These are phyloP conservation scores for Dermatophagoides farinae DNA, from an alignment of 1,140 invertebrate genomes.

Conservation along the genomic window DNA sequence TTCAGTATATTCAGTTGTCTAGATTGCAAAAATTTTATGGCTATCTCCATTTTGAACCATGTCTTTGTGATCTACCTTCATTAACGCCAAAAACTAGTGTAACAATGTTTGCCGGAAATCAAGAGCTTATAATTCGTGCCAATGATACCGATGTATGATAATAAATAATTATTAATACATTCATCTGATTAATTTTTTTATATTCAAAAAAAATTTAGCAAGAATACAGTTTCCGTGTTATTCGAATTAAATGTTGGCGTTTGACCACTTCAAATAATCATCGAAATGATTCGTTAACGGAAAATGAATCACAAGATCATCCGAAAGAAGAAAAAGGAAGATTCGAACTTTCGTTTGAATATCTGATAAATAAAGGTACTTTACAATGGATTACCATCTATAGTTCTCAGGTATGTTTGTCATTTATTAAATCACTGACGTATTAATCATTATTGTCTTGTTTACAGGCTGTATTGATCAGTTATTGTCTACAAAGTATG, in stretches of 20 bases:
- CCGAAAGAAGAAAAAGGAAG: conserved; percentile 17
- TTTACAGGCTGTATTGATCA: conserved; percentile 63
- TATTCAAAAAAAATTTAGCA: too few relatives aligned
- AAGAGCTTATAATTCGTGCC: conserved; percentile 34
- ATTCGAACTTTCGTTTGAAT: conserved; percentile 81
- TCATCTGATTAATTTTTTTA: not conserved
- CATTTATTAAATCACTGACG: not conserved
- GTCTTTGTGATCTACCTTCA: conserved; percentile 50
- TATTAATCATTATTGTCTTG: not conserved
- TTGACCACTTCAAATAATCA: not conserved
- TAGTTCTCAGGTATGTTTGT: conserved; percentile 42
- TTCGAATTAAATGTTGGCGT: conserved; percentile 1
- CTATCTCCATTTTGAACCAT: conserved; percentile 56
- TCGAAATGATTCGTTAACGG: not conserved
- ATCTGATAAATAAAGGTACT: conserved; percentile 72
- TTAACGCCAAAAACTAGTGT: conserved; percentile 37
- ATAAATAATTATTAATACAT: not conserved
- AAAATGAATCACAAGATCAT: not conserved
- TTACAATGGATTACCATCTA: conserved; percentile 76
- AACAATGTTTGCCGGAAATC: conserved; percentile 47
- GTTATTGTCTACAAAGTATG: conserved; percentile 77
- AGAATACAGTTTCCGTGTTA: not conserved
- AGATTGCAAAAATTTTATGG: conserved; percentile 66
- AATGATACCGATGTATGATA: not conserved
- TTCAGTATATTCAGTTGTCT: conserved; percentile 58